These are phyloP conservation scores for Drosophila mimetica DNA, from an alignment of 2,888 invertebrate species.

Conservation along the genomic window DNA sequence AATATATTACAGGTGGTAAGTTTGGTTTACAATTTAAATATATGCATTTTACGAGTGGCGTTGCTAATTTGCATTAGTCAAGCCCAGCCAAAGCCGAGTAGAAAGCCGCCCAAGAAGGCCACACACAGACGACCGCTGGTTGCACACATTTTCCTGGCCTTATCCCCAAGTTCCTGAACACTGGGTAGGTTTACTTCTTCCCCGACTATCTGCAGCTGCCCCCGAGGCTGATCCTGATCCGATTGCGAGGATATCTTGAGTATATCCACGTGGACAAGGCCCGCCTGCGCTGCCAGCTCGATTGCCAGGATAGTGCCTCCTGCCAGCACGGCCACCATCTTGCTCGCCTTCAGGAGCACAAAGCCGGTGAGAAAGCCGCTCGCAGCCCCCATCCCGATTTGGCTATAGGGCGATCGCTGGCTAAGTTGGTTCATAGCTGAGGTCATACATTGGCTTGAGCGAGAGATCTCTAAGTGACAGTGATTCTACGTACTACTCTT, in stretches of 20 bases:
- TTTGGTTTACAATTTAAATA: constrained; percentile 23
- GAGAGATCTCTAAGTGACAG: not conserved
- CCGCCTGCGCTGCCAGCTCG: constrained; percentile 49
- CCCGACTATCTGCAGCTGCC: not conserved
- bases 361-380: constrained; percentile 49
- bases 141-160: not conserved
- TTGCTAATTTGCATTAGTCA: constrained; percentile 17
- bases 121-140: constrained; percentile 41
- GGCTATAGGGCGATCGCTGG: constrained; percentile 51
- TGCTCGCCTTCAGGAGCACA: constrained; percentile 43
- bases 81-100: constrained; percentile 58
- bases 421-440: constrained; percentile 35
- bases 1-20: constrained; percentile 7
- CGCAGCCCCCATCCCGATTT: constrained; percentile 49
- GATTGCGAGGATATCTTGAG: not conserved
- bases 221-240: not conserved
- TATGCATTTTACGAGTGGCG: not conserved
- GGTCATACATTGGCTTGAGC: not conserved
- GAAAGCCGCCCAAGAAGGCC: constrained; percentile 56
- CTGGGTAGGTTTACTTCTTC: not conserved
- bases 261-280: constrained; percentile 21
- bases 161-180: constrained; percentile 1
- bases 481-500: constrained; percentile 53
- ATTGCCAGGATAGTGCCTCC: constrained; percentile 35
- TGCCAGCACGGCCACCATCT: constrained; percentile 44